These are phyloP conservation scores for Toxostoma redivivum DNA, from an alignment of 2,113 vertebrate genomes.

Conservation along the genomic window DNA sequence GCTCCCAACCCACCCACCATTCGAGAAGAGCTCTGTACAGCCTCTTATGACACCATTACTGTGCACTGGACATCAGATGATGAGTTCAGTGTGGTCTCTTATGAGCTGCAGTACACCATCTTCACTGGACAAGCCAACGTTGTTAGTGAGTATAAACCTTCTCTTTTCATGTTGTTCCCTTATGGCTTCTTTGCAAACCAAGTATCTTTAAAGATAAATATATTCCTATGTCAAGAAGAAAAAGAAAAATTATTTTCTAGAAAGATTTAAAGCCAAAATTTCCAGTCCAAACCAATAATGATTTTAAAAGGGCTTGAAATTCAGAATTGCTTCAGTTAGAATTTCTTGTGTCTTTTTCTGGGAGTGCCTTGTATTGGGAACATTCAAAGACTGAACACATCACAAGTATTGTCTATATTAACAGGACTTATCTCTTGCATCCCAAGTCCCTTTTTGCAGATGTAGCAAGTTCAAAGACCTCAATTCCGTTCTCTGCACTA, in stretches of 20 bases:
- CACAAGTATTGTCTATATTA: neutral
- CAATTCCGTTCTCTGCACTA: neutral
- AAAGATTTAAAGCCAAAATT: neutral
- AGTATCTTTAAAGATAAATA: neutral
- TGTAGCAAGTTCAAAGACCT: neutral
- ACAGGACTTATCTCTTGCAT: neutral
- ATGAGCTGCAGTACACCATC: constrained; percentile 96
- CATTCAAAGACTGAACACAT: neutral
- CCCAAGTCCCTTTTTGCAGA: neutral
- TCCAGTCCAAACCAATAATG: neutral
- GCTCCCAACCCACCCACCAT: constrained; percentile 93
- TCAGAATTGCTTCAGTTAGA: neutral
- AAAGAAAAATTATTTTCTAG: neutral
- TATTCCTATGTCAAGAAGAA: neutral
- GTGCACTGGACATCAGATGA: constrained; percentile 98
- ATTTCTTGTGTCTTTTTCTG: neutral
- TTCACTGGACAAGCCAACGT: constrained; percentile 95
- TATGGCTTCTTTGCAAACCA: neutral
- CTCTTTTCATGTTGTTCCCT: neutral
- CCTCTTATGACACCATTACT: constrained; percentile 96
- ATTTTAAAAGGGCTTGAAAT: neutral
- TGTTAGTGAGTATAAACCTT: constrained; percentile 86
- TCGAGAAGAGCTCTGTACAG: constrained; percentile 94
- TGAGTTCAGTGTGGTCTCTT: constrained; percentile 95
- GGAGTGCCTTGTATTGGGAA: neutral